phyloP scores from a whole-genome alignment of 2,888 invertebrate species.

The Atrina japonica region DNA sequence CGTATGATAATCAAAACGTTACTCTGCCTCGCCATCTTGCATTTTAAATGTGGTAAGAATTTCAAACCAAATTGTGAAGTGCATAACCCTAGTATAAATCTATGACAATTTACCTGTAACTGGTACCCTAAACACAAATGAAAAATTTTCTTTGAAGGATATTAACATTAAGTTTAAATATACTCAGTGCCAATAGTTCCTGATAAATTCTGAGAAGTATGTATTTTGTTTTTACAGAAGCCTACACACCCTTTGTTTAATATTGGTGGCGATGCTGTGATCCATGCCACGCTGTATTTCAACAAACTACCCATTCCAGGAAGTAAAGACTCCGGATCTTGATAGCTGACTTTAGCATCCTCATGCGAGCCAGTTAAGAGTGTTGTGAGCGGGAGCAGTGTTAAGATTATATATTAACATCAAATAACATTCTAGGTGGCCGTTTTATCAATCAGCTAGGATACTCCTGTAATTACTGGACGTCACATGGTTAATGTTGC shows the following conservation, averaged over 20 bases:
- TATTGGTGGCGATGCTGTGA: conserved; percentile 86
- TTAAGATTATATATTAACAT: background rate
- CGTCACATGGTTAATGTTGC: too few species aligned
- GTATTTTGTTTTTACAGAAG: conserved; percentile 81
- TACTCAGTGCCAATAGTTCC: background rate
- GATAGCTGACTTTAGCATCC: background rate
- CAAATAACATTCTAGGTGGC: background rate
- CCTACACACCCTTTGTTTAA: conserved; percentile 92
- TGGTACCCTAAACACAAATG: too few species aligned
- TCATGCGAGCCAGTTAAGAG: background rate
- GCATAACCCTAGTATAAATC: too few species aligned
- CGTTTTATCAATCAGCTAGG: too few species aligned
- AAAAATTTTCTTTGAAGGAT: background rate
- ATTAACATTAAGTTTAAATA: background rate
- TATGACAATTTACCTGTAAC: too few species aligned
- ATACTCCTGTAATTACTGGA: too few species aligned
- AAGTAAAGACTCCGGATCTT: background rate
- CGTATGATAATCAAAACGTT: too few species aligned
- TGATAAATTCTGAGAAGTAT: background rate
- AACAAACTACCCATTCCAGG: conserved; percentile 57
- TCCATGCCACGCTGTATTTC: conserved; percentile 79
- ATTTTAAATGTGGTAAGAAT: background rate
- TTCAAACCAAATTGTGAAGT: background rate
- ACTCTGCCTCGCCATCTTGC: too few species aligned
- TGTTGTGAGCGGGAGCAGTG: too few species aligned